phyloP scores from a whole-genome alignment of 2,113 vertebrate species.

The Corydoras maculifer region DNA sequence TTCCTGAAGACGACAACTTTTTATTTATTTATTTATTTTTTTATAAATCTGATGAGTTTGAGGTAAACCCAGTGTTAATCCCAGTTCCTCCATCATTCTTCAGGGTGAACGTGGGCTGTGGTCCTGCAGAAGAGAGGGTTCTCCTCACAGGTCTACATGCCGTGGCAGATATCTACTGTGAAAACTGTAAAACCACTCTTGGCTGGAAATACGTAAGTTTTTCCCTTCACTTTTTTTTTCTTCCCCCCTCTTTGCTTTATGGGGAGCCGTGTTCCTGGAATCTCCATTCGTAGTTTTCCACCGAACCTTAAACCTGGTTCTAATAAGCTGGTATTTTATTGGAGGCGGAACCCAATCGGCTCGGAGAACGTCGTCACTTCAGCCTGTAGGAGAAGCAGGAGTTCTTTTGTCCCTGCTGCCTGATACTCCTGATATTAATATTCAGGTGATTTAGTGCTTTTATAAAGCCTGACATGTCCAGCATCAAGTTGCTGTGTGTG shows the following conservation, averaged over 20 bases:
- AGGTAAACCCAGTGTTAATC: no score
- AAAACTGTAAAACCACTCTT: slow-evolving; percentile 55
- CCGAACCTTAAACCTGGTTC: not conserved
- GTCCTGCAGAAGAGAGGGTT: slow-evolving; percentile 94
- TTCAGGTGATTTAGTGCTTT: no score
- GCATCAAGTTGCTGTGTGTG: slow-evolving; percentile 9
- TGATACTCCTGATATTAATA: no score
- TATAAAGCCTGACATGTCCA: no score
- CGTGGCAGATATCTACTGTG: slow-evolving; percentile 96
- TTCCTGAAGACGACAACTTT: no score
- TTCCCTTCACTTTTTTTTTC: not conserved
- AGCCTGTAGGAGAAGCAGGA: no score
- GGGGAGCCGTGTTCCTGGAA: not conserved
- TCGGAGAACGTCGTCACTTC: no score
- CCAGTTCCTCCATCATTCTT: not conserved
- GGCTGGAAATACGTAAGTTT: slow-evolving; percentile 98
- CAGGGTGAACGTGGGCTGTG: slow-evolving; percentile 97
- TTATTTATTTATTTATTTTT: no score
- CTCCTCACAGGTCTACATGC: slow-evolving; percentile 96
- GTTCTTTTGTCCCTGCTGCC: no score
- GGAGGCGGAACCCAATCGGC: not conserved
- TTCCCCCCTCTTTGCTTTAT: not conserved
- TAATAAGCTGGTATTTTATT: not conserved
- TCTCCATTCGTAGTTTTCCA: not conserved
- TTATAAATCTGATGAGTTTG: no score